Conservation (phyloP, 2,113 vertebrate species). For the Todiramphus chloris region DNA sequence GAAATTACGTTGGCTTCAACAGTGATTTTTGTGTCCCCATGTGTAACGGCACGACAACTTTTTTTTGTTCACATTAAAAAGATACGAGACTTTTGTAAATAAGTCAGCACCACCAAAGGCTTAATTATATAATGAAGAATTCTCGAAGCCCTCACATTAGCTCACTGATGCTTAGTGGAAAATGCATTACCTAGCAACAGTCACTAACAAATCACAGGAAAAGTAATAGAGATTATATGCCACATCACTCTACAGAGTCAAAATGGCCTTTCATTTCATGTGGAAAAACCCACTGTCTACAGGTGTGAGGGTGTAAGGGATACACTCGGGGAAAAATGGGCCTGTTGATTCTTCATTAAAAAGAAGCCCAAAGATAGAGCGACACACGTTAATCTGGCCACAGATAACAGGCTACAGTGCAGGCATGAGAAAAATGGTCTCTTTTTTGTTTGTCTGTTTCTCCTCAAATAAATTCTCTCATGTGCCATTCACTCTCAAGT, state of each 20-base stretch:
- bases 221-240: constrained; percentile 44
- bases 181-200: constrained; percentile 72
- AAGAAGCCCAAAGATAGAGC: not conserved
- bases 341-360: not conserved
- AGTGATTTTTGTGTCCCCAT: not conserved
- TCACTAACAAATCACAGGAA: constrained; percentile 59
- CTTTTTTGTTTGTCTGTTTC: not conserved
- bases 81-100: constrained; percentile 2
- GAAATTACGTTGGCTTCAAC: not conserved
- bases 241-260: constrained; percentile 26
- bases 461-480: not conserved
- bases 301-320: not conserved
- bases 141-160: constrained; percentile 50
- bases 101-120: constrained; percentile 12
- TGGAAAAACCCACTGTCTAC: constrained; percentile 51
- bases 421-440: not conserved
- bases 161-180: constrained; percentile 45
- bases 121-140: constrained; percentile 69
- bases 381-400: not conserved
- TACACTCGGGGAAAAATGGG: not conserved
- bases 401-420: not conserved
- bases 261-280: constrained; percentile 53
- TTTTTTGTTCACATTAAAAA: not conserved
- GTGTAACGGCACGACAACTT: not conserved
- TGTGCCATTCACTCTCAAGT: not conserved